These are phyloP conservation scores for Gymnocephalus cernua DNA, from an alignment of 2,113 vertebrate genomes.

Conservation along the genomic window DNA sequence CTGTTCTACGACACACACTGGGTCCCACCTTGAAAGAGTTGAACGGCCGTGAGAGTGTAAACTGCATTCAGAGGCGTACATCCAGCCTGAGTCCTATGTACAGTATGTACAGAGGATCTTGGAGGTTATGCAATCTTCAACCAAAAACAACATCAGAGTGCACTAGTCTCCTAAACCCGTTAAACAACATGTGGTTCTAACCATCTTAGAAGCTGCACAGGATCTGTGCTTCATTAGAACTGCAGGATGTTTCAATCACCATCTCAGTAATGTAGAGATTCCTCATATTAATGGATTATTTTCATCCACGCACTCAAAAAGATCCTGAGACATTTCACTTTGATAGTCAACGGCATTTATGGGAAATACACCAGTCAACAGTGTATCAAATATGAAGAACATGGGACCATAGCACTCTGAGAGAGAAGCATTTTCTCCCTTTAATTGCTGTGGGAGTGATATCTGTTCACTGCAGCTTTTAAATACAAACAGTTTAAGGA, in stretches of 20 bases:
- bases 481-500: background rate
- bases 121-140: conserved; percentile 25
- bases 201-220: no score
- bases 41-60: conserved; percentile 50
- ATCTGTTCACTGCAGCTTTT: background rate
- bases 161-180: background rate
- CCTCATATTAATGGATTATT: background rate
- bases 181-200: background rate
- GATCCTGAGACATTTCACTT: background rate
- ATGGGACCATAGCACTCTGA: background rate
- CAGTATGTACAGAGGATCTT: background rate
- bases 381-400: background rate
- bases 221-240: conserved; percentile 13
- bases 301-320: background rate
- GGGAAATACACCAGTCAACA: background rate
- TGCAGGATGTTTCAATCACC: background rate
- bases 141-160: background rate
- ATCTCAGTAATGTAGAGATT: background rate
- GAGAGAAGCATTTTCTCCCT: background rate
- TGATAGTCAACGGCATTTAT: background rate
- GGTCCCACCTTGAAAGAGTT: background rate
- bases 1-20: background rate
- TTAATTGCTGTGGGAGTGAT: background rate
- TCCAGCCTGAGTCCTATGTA: background rate
- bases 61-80: background rate